Evolutionary conservation across 2,797 vertebrate genomes (phyloP).

Genomic region (Phylloscopus collybita): DNA sequence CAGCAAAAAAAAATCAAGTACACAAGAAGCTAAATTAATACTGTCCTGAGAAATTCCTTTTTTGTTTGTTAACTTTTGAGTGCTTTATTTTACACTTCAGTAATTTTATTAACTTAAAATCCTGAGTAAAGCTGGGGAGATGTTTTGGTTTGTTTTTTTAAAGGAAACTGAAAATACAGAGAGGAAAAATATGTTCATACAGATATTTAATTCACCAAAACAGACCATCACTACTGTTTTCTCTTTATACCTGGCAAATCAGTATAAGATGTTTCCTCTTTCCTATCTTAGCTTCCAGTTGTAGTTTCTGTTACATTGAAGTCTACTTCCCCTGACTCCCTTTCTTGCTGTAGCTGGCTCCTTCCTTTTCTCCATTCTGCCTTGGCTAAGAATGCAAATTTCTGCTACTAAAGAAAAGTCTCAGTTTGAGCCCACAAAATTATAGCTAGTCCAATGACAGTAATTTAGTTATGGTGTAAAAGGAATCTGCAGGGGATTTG

Average conservation of each 20-base stretch:
- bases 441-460: not conserved
- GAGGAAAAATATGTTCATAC: not conserved
- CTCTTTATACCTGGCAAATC: not conserved
- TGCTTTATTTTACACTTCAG: not conserved
- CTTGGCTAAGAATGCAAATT: not conserved
- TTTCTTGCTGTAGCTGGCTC: not conserved
- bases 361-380: not conserved
- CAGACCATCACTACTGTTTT: not conserved
- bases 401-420: not conserved
- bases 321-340: not conserved
- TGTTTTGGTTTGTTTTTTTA: not conserved
- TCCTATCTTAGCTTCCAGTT: not conserved
- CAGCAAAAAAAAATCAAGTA: not conserved
- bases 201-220: not conserved
- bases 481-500: not conserved
- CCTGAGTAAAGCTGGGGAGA: not conserved
- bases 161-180: not conserved
- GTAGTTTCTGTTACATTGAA: not conserved
- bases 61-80: not conserved
- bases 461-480: not conserved
- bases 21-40: not conserved
- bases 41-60: not conserved
- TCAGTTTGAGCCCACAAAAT: not conserved
- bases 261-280: not conserved
- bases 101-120: not conserved